These are phyloP conservation scores for Allygus modestus DNA, from an alignment of 2,888 invertebrate species.

Conservation along the genomic window DNA sequence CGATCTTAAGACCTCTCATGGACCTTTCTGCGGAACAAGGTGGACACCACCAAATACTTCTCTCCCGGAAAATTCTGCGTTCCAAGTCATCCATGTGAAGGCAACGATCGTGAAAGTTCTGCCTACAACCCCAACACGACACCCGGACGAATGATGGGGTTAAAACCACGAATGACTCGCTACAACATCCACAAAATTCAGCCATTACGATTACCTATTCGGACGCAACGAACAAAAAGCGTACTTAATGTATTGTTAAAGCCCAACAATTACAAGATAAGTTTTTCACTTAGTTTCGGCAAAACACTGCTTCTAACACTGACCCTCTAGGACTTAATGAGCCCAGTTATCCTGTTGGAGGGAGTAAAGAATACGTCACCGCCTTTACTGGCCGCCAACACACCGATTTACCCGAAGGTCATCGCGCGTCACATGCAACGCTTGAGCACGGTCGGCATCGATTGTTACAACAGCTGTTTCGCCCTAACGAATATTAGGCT, in stretches of 20 bases:
- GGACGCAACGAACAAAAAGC: neutral
- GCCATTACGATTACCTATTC: neutral
- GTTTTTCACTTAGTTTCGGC: neutral
- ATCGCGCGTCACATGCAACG: conserved; percentile 10
- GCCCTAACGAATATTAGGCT: neutral
- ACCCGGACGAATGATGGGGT: conserved; percentile 27
- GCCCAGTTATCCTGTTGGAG: neutral
- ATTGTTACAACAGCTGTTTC: conserved; percentile 39
- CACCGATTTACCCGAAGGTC: conserved; percentile 45
- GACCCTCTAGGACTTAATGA: conserved; percentile 5
- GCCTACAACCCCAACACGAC: conserved; percentile 45
- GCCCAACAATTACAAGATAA: neutral
- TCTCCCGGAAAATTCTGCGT: conserved; percentile 37
- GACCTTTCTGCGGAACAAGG: conserved; percentile 22
- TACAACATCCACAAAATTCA: conserved; percentile 37
- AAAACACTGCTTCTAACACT: neutral
- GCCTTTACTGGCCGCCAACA: conserved; percentile 39
- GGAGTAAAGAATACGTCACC: conserved; percentile 23
- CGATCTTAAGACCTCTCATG: conserved; percentile 17
- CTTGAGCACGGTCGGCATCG: too few relatives aligned
- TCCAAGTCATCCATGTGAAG: conserved; percentile 32
- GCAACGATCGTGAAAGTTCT: conserved; percentile 29
- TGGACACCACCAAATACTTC: conserved; percentile 44
- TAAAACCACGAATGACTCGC: conserved; percentile 11
- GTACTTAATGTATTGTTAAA: neutral